Base-by-base conservation (phyloP, 2,888 invertebrate genomes). In the Molorchus minor region DNA sequence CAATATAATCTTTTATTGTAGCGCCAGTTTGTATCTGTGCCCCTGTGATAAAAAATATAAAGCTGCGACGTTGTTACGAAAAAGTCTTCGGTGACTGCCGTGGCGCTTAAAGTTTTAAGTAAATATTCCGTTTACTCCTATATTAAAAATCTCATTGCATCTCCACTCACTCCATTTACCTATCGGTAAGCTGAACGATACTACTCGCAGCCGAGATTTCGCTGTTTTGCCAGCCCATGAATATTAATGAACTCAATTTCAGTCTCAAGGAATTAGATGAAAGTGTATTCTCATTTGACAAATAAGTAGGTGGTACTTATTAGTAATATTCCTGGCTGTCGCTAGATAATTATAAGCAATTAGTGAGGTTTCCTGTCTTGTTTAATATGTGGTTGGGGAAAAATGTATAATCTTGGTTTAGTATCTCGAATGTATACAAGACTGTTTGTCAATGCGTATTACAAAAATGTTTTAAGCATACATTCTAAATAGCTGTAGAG, bases 291-390 rank as follows among this genome's bases (percentile, higher is more conserved):
- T 46, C 52, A 55, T 65, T 66, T 62, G 64, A 62, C 64, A 64
- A 64, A 64, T 64, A 60, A 64, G 62, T 66, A 61, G 66, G 66
- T 60, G 63, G 64, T 56, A 64, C 65, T 58, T 59, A 58, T 65
- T 61, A 57, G 56, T 53, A 56, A 57, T 57, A 61, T 58, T 58
- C 56, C 62, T 43, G 58, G 46, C 56, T 55, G 61, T 58, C 60
- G 53, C 55, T 46, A 58, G 55, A 60, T 64, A 68, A 68, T 65
- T 68, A 68, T 54, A 54, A 62, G 60, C 61, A 64, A 68, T 68
- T 68, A 65, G 65, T 63, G 64, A 56, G 51, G 61, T 62, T 64
- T 35, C 53, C 57, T 64, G 58, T 65, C 59, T 58, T 53, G 64
- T 68, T 61, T 65, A 54, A 58, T 53, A 57, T 36, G 49, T 56